Evolutionary conservation across 2,797 vertebrate species (phyloP).

Genomic region (Microtus californicus): DNA sequence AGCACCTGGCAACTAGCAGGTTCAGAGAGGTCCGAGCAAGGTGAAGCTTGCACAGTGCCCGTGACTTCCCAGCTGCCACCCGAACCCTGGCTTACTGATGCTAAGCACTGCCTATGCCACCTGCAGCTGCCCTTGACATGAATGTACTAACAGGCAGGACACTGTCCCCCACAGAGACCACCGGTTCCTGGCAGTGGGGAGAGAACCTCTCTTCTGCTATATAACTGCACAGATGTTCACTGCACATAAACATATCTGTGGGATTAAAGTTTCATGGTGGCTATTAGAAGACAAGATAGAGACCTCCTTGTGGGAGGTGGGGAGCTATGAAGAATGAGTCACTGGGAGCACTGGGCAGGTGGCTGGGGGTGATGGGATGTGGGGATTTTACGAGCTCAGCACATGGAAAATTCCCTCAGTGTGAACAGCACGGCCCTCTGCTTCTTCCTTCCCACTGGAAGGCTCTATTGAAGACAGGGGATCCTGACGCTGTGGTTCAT

Average conservation of each 20-base stretch:
- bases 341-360: background rate
- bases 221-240: background rate
- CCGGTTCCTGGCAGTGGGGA: background rate
- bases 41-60: background rate
- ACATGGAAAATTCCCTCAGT: background rate
- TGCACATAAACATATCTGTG: rapidly evolving
- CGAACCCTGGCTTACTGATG: background rate
- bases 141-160: too few relatives aligned
- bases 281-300: background rate
- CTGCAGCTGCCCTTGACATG: background rate
- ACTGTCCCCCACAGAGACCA: background rate
- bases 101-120: too few relatives aligned
- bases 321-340: background rate
- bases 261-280: background rate
- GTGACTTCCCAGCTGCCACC: background rate
- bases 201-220: background rate
- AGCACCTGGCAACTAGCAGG: background rate
- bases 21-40: background rate
- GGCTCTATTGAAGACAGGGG: background rate
- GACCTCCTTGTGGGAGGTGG: too few relatives aligned
- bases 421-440: background rate
- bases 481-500: background rate
- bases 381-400: background rate
- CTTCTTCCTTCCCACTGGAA: background rate
- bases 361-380: rapidly evolving